Evolutionary conservation across 2,888 invertebrate species (phyloP).

Genomic region (Notodonta ziczac): DNA sequence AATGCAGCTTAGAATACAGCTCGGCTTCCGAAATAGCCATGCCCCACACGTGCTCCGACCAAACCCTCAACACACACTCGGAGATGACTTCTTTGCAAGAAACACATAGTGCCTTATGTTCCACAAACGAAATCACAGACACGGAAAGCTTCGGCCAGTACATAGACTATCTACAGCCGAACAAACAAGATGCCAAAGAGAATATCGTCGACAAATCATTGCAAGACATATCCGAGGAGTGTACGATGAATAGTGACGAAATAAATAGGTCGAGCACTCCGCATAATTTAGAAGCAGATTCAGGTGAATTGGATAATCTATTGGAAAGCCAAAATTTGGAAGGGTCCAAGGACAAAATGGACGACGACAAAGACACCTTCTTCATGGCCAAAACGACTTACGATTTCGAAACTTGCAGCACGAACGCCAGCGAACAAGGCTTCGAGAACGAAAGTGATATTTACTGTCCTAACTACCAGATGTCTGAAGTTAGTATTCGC

Average conservation of each 20-base stretch:
- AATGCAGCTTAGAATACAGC: slow-evolving; percentile 89
- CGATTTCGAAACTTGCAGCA: slow-evolving; percentile 77
- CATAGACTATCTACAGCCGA: slow-evolving; percentile 74
- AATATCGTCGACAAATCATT: slow-evolving; percentile 69
- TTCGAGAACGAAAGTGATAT: slow-evolving; percentile 86
- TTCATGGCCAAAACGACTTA: slow-evolving; percentile 75
- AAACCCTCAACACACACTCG: slow-evolving; percentile 78
- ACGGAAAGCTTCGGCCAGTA: slow-evolving; percentile 81
- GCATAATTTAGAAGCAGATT: slow-evolving; percentile 52
- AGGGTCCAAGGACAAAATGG: slow-evolving; percentile 66
- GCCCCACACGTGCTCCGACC: slow-evolving; percentile 81
- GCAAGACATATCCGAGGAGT: slow-evolving; percentile 78
- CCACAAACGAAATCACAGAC: slow-evolving; percentile 80
- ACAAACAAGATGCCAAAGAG: slow-evolving; percentile 63
- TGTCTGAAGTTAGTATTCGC: slow-evolving; percentile 87
- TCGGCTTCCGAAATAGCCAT: slow-evolving; percentile 84
- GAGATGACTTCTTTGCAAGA: slow-evolving; percentile 79
- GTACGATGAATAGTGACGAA: slow-evolving; percentile 77
- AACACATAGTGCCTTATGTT: slow-evolving; percentile 78
- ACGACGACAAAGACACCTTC: slow-evolving; percentile 70
- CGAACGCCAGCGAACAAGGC: slow-evolving; percentile 76
- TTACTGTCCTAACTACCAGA: slow-evolving; percentile 85
- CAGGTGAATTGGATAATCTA: slow-evolving; percentile 65
- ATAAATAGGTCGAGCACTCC: slow-evolving; percentile 65
- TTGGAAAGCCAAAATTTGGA: slow-evolving; percentile 56